Percentiles rank a stretch among this genome's conserved stretches.
Conservation (phyloP, 2,888 invertebrate genomes). For the Tuta absoluta region DNA sequence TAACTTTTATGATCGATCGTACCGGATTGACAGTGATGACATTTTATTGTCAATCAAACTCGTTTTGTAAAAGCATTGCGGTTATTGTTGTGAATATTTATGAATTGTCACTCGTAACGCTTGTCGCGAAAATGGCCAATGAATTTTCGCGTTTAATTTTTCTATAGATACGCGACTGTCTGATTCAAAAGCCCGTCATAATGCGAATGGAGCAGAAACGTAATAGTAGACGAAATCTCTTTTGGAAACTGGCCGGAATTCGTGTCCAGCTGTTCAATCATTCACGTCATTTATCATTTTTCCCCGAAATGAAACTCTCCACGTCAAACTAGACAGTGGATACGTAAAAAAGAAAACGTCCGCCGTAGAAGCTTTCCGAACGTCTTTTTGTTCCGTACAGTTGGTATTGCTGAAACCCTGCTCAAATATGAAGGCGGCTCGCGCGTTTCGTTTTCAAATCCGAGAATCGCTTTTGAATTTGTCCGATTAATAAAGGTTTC, state of each 20-base stretch:
- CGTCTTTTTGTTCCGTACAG: constrained; percentile 73
- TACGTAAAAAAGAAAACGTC: constrained; percentile 66
- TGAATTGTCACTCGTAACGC: constrained; percentile 56
- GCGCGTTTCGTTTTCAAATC: constrained; percentile 44
- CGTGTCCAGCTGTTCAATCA: constrained; percentile 73
- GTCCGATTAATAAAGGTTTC: constrained; percentile 59
- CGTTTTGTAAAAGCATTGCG: constrained; percentile 66
- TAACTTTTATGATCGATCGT: constrained; percentile 28
- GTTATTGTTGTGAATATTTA: constrained; percentile 73
- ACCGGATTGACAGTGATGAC: constrained; percentile 66
- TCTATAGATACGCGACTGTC: constrained; percentile 51
- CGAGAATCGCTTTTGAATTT: constrained; percentile 52
- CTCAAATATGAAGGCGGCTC: constrained; percentile 52
- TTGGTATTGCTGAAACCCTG: constrained; percentile 58
- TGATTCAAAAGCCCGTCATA: constrained; percentile 46
- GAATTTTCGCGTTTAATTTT: constrained; percentile 63
- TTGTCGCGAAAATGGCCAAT: constrained; percentile 61
- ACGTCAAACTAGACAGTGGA: constrained; percentile 71
- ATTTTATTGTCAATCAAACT: constrained; percentile 70
- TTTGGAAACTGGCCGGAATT: constrained; percentile 58
- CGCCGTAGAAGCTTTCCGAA: constrained; percentile 66
- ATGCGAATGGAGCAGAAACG: constrained; percentile 51
- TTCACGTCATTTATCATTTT: constrained; percentile 77
- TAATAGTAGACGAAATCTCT: constrained; percentile 59
- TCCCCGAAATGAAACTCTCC: constrained; percentile 67